A percentile compares a stretch with the other conserved stretches of the same genome.
Conservation (phyloP, 2,113 vertebrate species). For the Tursiops truncatus region DNA sequence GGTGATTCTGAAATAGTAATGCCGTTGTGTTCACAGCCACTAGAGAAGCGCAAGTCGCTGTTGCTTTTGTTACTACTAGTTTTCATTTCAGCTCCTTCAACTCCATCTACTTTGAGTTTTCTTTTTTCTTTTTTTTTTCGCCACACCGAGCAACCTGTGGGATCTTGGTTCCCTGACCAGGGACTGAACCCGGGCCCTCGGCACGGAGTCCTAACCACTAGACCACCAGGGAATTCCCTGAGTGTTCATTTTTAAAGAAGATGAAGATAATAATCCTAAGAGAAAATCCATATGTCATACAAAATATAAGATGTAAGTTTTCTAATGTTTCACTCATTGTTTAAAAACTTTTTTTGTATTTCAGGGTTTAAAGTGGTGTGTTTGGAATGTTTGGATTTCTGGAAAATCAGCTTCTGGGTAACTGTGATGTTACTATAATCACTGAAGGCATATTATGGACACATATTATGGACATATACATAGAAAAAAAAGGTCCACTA, state of each 20-base stretch:
- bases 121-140: neutral
- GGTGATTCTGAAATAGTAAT: neutral
- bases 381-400: neutral
- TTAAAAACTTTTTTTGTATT: neutral
- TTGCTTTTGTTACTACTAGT: neutral
- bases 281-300: neutral
- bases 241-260: constrained; percentile 8
- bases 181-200: neutral
- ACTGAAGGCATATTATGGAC: neutral
- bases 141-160: neutral
- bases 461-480: neutral
- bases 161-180: neutral
- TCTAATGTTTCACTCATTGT: neutral
- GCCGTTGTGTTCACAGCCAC: neutral
- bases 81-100: neutral
- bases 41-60: neutral
- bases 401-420: neutral
- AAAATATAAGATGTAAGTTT: neutral
- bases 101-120: neutral
- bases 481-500: neutral
- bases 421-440: neutral
- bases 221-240: neutral
- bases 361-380: neutral
- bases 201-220: neutral
- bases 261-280: neutral